These are phyloP conservation scores for Morpho deidamia DNA, from an alignment of 2,888 invertebrate species.

Conservation along the genomic window DNA sequence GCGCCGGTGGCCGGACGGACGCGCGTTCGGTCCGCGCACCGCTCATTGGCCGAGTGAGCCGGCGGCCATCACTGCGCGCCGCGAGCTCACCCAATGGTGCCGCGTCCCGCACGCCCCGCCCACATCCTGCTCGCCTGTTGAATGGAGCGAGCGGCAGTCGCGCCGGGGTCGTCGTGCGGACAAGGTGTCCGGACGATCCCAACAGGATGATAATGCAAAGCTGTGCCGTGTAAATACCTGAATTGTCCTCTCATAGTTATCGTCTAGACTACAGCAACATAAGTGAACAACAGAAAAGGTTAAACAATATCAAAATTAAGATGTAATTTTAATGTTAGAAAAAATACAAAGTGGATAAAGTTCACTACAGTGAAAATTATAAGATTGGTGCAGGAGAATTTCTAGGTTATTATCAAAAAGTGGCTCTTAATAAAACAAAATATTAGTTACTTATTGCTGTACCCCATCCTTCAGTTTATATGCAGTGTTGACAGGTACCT, in stretches of 20 bases:
- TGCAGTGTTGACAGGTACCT: slow-evolving; percentile 4
- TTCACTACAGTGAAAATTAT: too few species aligned
- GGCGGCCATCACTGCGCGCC: slow-evolving; percentile 70
- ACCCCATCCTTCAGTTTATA: slow-evolving; percentile 3
- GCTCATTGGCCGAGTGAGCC: slow-evolving; percentile 73
- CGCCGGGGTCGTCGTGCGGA: slow-evolving; percentile 39
- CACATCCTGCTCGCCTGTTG: slow-evolving; percentile 69
- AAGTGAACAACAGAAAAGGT: too few species aligned
- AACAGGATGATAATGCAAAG: not conserved
- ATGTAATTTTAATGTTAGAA: too few species aligned
- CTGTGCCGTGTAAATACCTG: not conserved
- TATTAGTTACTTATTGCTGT: slow-evolving; percentile 2
- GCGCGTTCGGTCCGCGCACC: slow-evolving; percentile 71
- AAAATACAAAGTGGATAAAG: too few species aligned
- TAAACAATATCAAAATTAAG: too few species aligned
- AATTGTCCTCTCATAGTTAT: not conserved
- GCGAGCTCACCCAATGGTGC: slow-evolving; percentile 62
- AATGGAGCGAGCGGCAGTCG: slow-evolving; percentile 70
- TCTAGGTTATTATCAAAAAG: not conserved
- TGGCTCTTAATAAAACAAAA: not conserved
- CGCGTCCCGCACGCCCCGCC: slow-evolving; percentile 75
- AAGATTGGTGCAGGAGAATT: too few species aligned
- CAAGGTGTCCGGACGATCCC: slow-evolving; percentile 29
- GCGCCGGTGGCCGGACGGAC: slow-evolving; percentile 64
- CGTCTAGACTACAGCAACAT: too few species aligned